phyloP scores from a whole-genome alignment of 2,113 vertebrate species.

The Neogale vison region DNA sequence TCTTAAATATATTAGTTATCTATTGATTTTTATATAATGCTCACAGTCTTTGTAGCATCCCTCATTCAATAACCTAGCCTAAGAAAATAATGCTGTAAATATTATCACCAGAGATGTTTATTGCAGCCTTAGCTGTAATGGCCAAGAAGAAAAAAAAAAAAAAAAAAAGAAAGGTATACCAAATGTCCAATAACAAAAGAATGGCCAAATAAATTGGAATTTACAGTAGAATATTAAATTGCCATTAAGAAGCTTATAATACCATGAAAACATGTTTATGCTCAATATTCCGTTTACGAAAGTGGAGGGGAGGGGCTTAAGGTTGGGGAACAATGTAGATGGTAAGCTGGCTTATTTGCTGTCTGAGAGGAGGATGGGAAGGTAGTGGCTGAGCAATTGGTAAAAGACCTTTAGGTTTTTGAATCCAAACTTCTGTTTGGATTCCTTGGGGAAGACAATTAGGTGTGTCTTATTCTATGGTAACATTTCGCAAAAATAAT shows the following conservation, averaged over 20 bases:
- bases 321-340: background rate
- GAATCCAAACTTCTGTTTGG: background rate
- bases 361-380: background rate
- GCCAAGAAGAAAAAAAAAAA: background rate
- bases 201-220: background rate
- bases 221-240: background rate
- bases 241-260: background rate
- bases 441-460: background rate
- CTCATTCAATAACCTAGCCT: background rate
- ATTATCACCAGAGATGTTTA: background rate
- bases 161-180: too few species aligned
- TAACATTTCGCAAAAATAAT: conserved; percentile 2
- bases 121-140: background rate
- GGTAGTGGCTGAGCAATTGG: background rate
- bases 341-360: background rate
- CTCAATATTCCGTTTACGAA: background rate
- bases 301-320: background rate
- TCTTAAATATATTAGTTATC: background rate
- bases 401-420: background rate
- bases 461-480: background rate
- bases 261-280: background rate
- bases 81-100: background rate
- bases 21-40: background rate
- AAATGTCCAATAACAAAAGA: background rate
- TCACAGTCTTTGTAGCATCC: background rate